A percentile compares a stretch with the other conserved stretches of the same genome.
Evolutionary conservation across 2,888 invertebrate genomes (phyloP).

Genomic region (Imbricaverruca yamaguchii): DNA sequence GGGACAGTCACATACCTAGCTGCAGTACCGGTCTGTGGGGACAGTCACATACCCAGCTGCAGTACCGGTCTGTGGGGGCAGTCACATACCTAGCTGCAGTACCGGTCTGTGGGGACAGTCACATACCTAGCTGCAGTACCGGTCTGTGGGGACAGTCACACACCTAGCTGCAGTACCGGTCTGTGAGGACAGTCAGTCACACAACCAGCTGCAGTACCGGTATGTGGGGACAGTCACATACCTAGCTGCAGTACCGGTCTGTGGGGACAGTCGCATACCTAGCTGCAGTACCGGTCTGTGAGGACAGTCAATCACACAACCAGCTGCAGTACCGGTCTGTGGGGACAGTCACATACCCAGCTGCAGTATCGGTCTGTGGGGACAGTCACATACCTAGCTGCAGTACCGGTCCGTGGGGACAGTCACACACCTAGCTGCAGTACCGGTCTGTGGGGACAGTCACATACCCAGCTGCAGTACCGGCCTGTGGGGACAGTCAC

Average conservation of each 20-base stretch:
- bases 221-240: too few relatives aligned
- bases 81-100: constrained; percentile 37
- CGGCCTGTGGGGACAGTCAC: constrained; percentile 42
- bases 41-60: too few relatives aligned
- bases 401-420: constrained; percentile 47
- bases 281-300: constrained; percentile 47
- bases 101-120: constrained; percentile 44
- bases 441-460: constrained; percentile 45
- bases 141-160: constrained; percentile 40
- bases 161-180: constrained; percentile 44
- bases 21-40: constrained; percentile 47
- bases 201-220: too few relatives aligned
- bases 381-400: background rate
- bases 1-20: too few relatives aligned
- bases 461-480: constrained; percentile 39
- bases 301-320: background rate
- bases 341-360: background rate
- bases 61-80: too few relatives aligned
- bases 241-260: constrained; percentile 46
- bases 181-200: constrained; percentile 37
- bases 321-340: constrained; percentile 47
- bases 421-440: constrained; percentile 34
- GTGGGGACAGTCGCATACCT: constrained; percentile 28
- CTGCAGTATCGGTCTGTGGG: constrained; percentile 47
- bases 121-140: constrained; percentile 41